These are phyloP conservation scores for Cricetomys ansorgei DNA, from an alignment of 2,113 vertebrate genomes.

Conservation along the genomic window DNA sequence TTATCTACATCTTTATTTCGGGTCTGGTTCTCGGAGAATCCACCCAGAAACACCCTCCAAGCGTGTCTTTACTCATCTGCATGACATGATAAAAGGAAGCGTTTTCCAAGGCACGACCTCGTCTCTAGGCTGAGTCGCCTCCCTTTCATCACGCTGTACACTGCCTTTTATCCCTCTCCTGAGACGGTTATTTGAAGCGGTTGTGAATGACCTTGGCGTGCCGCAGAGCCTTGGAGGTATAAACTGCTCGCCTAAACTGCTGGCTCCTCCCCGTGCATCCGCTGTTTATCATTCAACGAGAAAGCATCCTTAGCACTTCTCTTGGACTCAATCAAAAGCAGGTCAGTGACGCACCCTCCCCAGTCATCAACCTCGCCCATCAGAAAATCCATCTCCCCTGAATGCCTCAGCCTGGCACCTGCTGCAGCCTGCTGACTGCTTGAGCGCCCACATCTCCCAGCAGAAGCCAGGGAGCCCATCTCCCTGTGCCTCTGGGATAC, in stretches of 20 bases:
- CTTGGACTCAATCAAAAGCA: conserved; percentile 62
- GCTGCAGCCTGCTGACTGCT: rapidly evolving
- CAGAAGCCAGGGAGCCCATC: not conserved
- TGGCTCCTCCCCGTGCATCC: conserved; percentile 16
- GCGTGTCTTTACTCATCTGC: conserved; percentile 5
- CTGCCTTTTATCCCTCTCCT: not conserved
- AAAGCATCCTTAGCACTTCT: conserved; percentile 45
- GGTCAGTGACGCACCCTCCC: conserved; percentile 22
- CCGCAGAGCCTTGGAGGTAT: not conserved
- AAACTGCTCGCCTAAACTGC: conserved; percentile 27
- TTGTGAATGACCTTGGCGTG: conserved; percentile 48
- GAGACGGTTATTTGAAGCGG: conserved; percentile 46
- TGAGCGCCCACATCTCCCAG: not conserved
- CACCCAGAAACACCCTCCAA: not conserved
- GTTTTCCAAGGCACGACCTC: conserved; percentile 43
- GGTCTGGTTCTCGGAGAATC: not conserved
- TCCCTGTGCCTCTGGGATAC: not conserved
- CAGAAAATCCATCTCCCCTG: conserved; percentile 54
- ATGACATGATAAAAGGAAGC: conserved; percentile 22
- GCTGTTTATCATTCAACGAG: conserved; percentile 8
- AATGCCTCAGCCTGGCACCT: conserved; percentile 20
- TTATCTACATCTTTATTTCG: not conserved
- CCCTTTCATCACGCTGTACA: not conserved
- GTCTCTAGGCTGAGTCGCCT: conserved; percentile 42
- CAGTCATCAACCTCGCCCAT: not conserved